phyloP scores from a whole-genome alignment of 2,888 invertebrate genomes.

The Drosophila fulvimacula region DNA sequence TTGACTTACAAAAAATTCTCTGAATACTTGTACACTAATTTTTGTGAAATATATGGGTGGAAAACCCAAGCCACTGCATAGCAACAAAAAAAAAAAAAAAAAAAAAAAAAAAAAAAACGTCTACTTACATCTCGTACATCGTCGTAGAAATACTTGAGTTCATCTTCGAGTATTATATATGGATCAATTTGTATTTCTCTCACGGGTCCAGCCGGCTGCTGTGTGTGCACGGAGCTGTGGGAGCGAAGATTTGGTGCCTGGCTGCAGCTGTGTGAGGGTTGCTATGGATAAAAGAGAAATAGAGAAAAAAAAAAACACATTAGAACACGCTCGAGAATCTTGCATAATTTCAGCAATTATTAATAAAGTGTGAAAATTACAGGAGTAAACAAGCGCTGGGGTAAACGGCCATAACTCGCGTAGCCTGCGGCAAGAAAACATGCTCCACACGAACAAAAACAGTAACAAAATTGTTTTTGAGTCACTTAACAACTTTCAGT shows the following conservation, averaged over 20 bases:
- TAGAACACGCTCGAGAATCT: conserved; percentile 33
- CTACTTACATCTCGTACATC: conserved; percentile 92
- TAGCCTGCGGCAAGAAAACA: conserved; percentile 4
- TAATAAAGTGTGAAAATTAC: conserved; percentile 61
- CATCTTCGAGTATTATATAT: conserved; percentile 93
- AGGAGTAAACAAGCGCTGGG: conserved; percentile 39
- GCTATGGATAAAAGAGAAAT: conserved; percentile 28
- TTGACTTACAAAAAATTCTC: background rate
- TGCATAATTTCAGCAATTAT: conserved; percentile 52
- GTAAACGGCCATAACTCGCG: conserved; percentile 35
- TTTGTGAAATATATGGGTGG: background rate
- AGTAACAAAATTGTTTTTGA: conserved; percentile 41
- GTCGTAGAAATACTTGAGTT: conserved; percentile 93
- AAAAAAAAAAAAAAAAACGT: background rate
- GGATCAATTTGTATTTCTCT: conserved; percentile 94
- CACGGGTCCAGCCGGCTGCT: conserved; percentile 90
- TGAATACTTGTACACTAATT: background rate
- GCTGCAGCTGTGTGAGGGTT: conserved; percentile 67
- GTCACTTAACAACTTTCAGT: conserved; percentile 79
- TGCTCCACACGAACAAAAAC: background rate
- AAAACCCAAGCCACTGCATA: background rate
- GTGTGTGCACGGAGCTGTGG: conserved; percentile 91
- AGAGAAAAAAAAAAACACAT: background rate
- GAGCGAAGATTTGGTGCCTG: conserved; percentile 83
- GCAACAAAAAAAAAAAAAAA: background rate